Conservation (phyloP, 2,888 invertebrate species). For the Anorthoa munda region DNA sequence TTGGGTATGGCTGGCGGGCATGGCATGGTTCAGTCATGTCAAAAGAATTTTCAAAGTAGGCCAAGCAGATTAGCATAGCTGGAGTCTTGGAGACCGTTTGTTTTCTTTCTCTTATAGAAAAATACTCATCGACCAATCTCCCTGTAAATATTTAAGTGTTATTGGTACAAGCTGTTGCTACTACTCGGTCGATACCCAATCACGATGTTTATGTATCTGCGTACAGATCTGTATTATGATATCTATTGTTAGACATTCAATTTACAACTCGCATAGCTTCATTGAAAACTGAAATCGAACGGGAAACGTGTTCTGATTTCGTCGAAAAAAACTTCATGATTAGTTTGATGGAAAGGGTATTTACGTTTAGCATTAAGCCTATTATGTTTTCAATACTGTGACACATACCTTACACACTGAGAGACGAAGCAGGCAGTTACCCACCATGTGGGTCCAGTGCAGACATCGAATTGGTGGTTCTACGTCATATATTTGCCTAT, state of each 20-base stretch:
- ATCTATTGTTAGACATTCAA: conserved; percentile 59
- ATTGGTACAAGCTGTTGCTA: conserved; percentile 44
- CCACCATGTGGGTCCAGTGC: neutral
- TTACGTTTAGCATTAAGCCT: neutral
- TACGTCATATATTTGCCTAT: neutral
- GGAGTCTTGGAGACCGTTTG: neutral
- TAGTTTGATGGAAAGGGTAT: neutral
- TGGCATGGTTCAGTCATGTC: neutral
- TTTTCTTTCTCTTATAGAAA: conserved; percentile 15
- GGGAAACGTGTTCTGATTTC: conserved; percentile 17
- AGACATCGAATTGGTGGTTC: neutral
- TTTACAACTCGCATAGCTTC: conserved; percentile 46
- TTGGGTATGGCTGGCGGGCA: too few species aligned
- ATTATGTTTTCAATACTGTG: neutral
- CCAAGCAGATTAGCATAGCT: conserved; percentile 27
- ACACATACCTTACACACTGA: neutral
- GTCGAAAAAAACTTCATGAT: neutral
- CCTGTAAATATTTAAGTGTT: conserved; percentile 44
- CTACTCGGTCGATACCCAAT: conserved; percentile 46
- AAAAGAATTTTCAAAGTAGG: conserved; percentile 22
- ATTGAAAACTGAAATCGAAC: conserved; percentile 42
- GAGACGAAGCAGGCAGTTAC: neutral
- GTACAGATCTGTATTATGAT: conserved; percentile 51
- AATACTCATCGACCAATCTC: conserved; percentile 15
- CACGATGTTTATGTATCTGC: conserved; percentile 52